Percentiles rank a stretch among this genome's conserved stretches.
These are phyloP conservation scores for Porites lutea DNA, from an alignment of 64 coral and sea anemone genomes.

Conservation along the genomic window DNA sequence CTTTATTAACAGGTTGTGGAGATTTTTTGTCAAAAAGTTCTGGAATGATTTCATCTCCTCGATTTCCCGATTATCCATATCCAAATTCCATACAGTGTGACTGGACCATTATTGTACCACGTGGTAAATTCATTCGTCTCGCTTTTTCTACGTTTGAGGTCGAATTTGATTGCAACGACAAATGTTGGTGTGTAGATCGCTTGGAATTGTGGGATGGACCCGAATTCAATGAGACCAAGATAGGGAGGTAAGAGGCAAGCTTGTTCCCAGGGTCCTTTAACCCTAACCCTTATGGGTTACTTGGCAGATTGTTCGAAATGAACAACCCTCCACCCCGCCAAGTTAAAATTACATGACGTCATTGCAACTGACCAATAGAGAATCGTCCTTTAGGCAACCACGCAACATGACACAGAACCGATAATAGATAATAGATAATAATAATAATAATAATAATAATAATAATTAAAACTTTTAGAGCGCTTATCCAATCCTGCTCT, in stretches of 20 bases:
- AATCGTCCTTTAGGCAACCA: too few relatives aligned
- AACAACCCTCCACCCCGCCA: too few relatives aligned
- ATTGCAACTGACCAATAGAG: too few relatives aligned
- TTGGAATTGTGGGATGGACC: constrained; percentile 72
- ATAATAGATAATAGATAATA: too few relatives aligned
- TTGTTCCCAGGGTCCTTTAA: too few relatives aligned
- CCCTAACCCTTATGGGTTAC: too few relatives aligned
- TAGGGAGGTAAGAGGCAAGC: constrained; percentile 43
- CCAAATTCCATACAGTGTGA: constrained; percentile 56
- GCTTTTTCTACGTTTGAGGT: constrained; percentile 36
- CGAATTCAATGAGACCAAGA: constrained; percentile 54
- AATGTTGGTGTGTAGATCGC: constrained; percentile 34
- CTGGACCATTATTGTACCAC: constrained; percentile 45
- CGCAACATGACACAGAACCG: too few relatives aligned
- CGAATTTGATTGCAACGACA: constrained; percentile 15
- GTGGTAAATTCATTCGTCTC: constrained; percentile 49
- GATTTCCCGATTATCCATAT: constrained; percentile 56
- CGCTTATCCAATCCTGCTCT: too few relatives aligned
- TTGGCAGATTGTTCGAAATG: too few relatives aligned
- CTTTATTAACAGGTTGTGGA: constrained; percentile 31
- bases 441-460: too few relatives aligned
- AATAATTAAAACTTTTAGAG: too few relatives aligned
- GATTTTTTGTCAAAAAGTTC: constrained; percentile 20
- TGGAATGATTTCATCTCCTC: constrained; percentile 58
- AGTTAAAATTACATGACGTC: too few relatives aligned